Percentiles rank a stretch among this genome's conserved stretches.
These are phyloP conservation scores for Hetaerina americana DNA, from an alignment of 1,140 invertebrate genomes.

Conservation along the genomic window DNA sequence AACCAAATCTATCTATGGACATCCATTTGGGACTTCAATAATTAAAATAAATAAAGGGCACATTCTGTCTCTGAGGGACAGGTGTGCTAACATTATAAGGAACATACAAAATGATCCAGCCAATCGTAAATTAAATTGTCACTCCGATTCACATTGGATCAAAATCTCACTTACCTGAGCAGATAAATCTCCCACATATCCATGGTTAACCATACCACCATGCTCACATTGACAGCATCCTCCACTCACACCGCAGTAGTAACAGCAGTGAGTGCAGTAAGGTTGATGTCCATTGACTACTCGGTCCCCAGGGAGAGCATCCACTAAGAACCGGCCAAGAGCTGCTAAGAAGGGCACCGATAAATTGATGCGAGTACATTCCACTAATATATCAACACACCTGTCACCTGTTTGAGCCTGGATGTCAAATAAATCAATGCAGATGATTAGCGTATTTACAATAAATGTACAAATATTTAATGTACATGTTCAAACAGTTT, in stretches of 20 bases:
- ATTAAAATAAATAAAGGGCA: too few relatives aligned
- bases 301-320: constrained; percentile 43
- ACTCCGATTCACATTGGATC: constrained; percentile 1
- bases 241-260: neutral
- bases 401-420: constrained; percentile 46
- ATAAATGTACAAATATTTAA: too few relatives aligned
- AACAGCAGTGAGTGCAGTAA: neutral
- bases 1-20: too few relatives aligned
- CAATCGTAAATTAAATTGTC: too few relatives aligned
- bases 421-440: neutral
- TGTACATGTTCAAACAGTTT: too few relatives aligned
- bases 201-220: constrained; percentile 51
- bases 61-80: too few relatives aligned
- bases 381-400: constrained; percentile 52
- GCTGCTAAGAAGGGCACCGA: constrained; percentile 56
- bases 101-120: too few relatives aligned
- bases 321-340: constrained; percentile 49
- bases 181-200: constrained; percentile 42
- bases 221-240: neutral
- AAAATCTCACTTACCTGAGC: constrained; percentile 16
- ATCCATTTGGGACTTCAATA: too few relatives aligned
- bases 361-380: constrained; percentile 56
- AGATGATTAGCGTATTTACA: too few relatives aligned
- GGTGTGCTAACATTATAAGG: too few relatives aligned
- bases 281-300: constrained; percentile 28